Evolutionary conservation across 2,113 vertebrate genomes (phyloP).

Genomic region (Pogonocichla stellata): DNA sequence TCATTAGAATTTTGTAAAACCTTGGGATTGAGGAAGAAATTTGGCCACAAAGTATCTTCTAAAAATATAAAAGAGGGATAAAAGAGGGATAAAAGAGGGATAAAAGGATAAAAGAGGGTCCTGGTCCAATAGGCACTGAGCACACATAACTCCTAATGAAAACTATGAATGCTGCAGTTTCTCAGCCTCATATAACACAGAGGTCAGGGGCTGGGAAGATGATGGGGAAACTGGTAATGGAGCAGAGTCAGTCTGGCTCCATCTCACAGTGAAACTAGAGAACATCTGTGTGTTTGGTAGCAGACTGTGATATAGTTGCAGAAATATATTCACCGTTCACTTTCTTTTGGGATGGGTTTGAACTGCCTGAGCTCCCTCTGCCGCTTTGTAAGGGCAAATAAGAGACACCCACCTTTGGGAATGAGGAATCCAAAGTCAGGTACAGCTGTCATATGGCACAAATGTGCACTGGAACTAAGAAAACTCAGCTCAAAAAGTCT

Average conservation of each 20-base stretch:
- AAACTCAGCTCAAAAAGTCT: neutral
- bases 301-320: neutral
- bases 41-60: neutral
- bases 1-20: neutral
- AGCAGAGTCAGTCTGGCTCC: neutral
- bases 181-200: neutral
- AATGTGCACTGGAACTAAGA: neutral
- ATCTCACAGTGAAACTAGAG: neutral
- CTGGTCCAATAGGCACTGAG: fast-evolving
- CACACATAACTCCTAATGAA: neutral
- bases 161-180: neutral
- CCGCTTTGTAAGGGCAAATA: neutral
- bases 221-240: neutral
- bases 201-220: neutral
- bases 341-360: neutral
- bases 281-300: neutral
- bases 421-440: neutral
- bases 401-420: neutral
- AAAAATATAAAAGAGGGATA: neutral
- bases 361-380: neutral
- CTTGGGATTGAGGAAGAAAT: neutral
- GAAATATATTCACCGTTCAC: neutral
- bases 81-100: neutral
- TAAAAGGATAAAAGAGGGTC: neutral
- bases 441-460: neutral